A percentile compares a stretch with the other conserved stretches of the same genome.
These are phyloP conservation scores for Bilobella aurantiaca DNA, from an alignment of 1,140 invertebrate genomes.

Conservation along the genomic window DNA sequence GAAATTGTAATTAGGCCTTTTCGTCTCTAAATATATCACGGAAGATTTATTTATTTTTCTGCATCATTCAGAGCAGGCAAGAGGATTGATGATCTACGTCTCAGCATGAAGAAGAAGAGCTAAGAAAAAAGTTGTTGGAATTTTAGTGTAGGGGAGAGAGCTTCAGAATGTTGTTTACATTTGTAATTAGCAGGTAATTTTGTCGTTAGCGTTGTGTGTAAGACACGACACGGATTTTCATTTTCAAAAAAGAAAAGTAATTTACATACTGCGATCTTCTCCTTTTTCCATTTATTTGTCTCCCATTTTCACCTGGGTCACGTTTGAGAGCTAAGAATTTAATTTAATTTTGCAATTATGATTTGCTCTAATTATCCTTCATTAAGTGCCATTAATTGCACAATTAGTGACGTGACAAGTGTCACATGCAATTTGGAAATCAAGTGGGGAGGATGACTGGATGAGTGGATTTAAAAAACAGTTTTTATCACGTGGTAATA, in stretches of 20 bases:
- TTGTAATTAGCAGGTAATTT: conserved; percentile 3
- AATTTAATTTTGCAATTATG: not conserved
- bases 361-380: no score
- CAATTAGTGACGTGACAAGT: no score
- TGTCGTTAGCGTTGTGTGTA: not conserved
- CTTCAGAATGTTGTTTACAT: not conserved
- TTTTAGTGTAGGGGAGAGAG: not conserved
- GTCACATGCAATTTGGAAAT: no score
- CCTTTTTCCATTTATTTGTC: no score
- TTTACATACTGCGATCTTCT: no score
- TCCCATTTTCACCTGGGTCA: not conserved
- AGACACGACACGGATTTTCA: not conserved
- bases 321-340: no score
- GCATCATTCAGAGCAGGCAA: no score
- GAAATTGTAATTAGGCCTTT: conserved; percentile 6
- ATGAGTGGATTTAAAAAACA: no score
- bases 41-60: not conserved
- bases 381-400: no score
- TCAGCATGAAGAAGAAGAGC: not conserved
- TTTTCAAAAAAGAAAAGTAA: not conserved
- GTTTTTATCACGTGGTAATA: no score
- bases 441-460: no score
- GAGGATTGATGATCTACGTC: conserved; percentile 3
- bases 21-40: not conserved
- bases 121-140: not conserved